Conservation (phyloP, 2,113 vertebrate genomes). For the Larimichthys crocea region DNA sequence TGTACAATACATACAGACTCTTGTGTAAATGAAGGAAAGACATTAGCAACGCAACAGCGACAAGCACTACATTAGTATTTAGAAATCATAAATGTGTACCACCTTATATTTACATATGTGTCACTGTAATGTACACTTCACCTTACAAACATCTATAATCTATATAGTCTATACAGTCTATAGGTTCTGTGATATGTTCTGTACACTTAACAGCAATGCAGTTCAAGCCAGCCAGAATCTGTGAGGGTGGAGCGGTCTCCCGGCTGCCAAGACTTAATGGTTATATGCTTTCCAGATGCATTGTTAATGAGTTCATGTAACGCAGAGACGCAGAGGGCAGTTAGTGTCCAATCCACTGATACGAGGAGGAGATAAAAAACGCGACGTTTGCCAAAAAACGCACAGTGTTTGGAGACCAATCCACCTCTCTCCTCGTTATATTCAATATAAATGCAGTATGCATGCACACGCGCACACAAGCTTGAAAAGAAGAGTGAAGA, state of each 20-base stretch:
- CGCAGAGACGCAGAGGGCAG: constrained; percentile 15
- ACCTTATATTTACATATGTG: background rate
- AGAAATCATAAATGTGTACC: background rate
- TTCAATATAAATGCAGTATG: background rate
- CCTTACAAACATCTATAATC: background rate
- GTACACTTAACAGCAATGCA: constrained; percentile 22
- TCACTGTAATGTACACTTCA: background rate
- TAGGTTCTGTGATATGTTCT: constrained; percentile 21
- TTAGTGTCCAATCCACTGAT: constrained; percentile 4
- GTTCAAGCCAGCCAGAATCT: constrained; percentile 11
- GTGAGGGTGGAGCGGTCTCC: constrained; percentile 32
- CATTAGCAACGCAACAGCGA: background rate
- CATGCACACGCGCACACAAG: background rate
- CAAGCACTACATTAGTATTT: background rate
- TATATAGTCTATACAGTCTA: background rate
- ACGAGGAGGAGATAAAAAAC: background rate
- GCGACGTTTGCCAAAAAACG: constrained; percentile 1
- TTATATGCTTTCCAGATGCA: constrained; percentile 69
- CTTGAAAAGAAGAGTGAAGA: background rate
- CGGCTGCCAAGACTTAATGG: constrained; percentile 44
- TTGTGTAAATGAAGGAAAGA: constrained; percentile 17
- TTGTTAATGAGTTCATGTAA: constrained; percentile 55
- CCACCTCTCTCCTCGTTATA: background rate
- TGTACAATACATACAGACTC: constrained; percentile 42
- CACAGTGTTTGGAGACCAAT: background rate